A percentile compares a stretch with the other conserved stretches of the same genome.
Conservation (phyloP, 2,797 vertebrate genomes). For the Malurus splendens region DNA sequence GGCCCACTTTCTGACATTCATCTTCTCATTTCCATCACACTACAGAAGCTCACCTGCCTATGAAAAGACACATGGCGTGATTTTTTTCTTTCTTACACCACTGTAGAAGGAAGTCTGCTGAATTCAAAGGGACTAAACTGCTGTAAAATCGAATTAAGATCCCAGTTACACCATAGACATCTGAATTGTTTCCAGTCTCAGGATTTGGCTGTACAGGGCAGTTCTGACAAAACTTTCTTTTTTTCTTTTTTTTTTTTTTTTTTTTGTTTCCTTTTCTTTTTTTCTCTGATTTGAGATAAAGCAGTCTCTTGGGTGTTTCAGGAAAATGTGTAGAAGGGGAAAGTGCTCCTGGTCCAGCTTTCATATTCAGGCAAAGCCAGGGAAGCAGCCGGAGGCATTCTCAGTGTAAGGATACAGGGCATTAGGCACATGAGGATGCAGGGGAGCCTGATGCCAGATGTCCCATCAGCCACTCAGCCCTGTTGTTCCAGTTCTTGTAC, state of each 20-base stretch:
- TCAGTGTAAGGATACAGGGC: background rate
- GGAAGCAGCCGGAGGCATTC: background rate
- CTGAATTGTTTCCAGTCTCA: slow-evolving; percentile 51
- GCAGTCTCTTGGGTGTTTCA: background rate
- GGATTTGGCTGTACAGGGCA: slow-evolving; percentile 2
- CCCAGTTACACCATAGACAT: slow-evolving; percentile 36
- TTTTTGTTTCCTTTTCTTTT: background rate
- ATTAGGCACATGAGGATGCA: background rate
- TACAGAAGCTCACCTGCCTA: slow-evolving; percentile 62
- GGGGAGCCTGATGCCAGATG: background rate
- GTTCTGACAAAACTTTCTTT: slow-evolving; percentile 2
- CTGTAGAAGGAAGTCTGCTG: slow-evolving; percentile 39
- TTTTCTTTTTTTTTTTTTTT: background rate
- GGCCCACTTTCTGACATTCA: slow-evolving; percentile 63
- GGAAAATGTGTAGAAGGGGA: background rate
- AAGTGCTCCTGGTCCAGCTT: background rate
- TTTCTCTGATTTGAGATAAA: background rate
- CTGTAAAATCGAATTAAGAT: slow-evolving; percentile 61
- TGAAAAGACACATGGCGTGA: slow-evolving; percentile 48
- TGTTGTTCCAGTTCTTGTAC: background rate
- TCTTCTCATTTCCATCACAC: slow-evolving; percentile 60
- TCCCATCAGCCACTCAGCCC: background rate
- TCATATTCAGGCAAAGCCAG: background rate
- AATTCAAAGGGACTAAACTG: slow-evolving; percentile 56
- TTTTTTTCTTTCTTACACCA: slow-evolving; percentile 38